Evolutionary conservation across 2,797 vertebrate genomes (phyloP).

Genomic region (Spinus olivaceus): DNA sequence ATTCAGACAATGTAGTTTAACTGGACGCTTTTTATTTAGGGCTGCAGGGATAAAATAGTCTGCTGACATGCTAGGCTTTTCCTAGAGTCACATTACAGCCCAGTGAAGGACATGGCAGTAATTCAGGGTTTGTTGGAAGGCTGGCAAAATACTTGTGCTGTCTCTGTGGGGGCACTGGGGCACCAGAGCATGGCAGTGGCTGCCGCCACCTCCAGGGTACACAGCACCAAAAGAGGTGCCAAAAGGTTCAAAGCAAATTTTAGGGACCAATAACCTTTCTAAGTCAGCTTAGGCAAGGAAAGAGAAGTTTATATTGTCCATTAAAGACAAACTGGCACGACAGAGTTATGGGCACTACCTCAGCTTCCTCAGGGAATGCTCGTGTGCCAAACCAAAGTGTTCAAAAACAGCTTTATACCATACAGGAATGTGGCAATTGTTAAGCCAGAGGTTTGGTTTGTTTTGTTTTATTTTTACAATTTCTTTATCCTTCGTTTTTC

Average conservation of each 20-base stretch:
- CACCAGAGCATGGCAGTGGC: background rate
- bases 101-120: constrained; percentile 50
- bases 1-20: background rate
- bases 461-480: background rate
- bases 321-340: background rate
- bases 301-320: background rate
- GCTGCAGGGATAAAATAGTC: constrained; percentile 13
- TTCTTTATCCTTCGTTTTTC: background rate
- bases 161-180: background rate
- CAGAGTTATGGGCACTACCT: background rate
- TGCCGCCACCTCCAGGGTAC: background rate
- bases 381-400: background rate
- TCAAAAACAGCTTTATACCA: background rate
- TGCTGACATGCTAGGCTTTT: constrained; percentile 49
- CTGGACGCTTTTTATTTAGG: constrained; percentile 55
- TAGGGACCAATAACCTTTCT: background rate
- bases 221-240: background rate
- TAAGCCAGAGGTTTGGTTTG: background rate
- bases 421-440: background rate
- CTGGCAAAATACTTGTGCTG: background rate
- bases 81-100: constrained; percentile 58
- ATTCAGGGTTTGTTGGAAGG: constrained; percentile 24
- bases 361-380: background rate
- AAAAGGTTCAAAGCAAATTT: background rate
- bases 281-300: background rate